Percentiles rank a stretch among this genome's conserved stretches.
phyloP scores from a whole-genome alignment of 2,797 vertebrate species.

The Lophius americanus region DNA sequence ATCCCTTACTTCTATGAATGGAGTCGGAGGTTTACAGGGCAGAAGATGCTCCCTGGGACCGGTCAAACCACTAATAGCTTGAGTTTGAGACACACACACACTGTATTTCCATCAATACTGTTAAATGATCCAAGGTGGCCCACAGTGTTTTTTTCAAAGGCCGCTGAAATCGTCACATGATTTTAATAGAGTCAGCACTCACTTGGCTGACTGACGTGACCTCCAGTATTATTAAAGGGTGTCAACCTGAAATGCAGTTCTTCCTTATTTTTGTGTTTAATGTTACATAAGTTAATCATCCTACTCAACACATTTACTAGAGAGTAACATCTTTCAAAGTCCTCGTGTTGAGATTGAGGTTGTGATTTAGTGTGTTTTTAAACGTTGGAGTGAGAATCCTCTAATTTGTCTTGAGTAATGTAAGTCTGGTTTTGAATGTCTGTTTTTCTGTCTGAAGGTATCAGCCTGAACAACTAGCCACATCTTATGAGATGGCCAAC shows the following conservation, averaged over 20 bases:
- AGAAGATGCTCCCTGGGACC: background rate
- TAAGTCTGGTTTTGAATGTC: background rate
- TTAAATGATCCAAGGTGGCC: too few relatives aligned
- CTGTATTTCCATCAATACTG: too few relatives aligned
- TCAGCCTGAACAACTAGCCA: conserved; percentile 88
- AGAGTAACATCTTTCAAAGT: background rate
- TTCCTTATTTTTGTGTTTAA: background rate
- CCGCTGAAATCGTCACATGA: too few relatives aligned
- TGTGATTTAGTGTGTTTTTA: background rate
- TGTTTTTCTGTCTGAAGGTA: conserved; percentile 79
- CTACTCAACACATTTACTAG: background rate
- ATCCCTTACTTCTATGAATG: background rate
- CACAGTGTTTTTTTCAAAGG: too few relatives aligned
- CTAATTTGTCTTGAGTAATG: background rate
- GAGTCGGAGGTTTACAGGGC: background rate
- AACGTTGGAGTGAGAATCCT: background rate
- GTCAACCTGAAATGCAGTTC: background rate
- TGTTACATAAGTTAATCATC: background rate
- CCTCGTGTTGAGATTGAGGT: background rate
- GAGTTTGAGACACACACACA: too few relatives aligned
- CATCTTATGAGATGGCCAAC: conserved; percentile 88
- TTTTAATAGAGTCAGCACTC: too few relatives aligned
- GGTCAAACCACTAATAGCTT: too few relatives aligned
- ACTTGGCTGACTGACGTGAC: too few relatives aligned
- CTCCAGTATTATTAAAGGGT: background rate